Percentiles rank a stretch among this genome's conserved stretches.
These are phyloP conservation scores for Zoanthus sociatus DNA, from an alignment of 92 coral and sea anemone species.

Conservation along the genomic window DNA sequence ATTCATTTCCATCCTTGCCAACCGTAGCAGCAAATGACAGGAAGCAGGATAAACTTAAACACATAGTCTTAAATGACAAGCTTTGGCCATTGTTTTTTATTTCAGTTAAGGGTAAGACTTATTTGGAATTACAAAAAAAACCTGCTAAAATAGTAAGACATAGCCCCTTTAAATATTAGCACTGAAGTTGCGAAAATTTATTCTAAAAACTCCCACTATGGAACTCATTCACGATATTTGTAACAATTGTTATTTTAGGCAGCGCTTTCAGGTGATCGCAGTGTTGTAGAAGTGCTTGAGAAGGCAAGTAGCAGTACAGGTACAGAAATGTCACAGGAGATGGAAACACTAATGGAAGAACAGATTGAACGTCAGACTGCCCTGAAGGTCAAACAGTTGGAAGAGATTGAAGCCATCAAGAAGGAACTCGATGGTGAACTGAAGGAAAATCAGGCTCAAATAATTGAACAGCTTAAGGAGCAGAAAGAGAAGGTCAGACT, in stretches of 20 bases:
- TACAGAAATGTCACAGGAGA: slow-evolving; percentile 56
- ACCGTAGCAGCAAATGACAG: no score
- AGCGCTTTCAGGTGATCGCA: slow-evolving; percentile 79
- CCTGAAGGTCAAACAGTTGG: slow-evolving; percentile 79
- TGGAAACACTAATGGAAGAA: slow-evolving; percentile 74
- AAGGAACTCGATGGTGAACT: slow-evolving; percentile 68
- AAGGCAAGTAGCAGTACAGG: slow-evolving; percentile 75
- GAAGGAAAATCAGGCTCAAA: slow-evolving; percentile 58
- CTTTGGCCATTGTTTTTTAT: no score
- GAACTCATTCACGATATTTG: no score
- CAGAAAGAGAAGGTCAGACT: slow-evolving; percentile 88
- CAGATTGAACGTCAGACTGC: slow-evolving; percentile 85
- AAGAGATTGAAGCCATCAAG: slow-evolving; percentile 66
- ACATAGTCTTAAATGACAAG: no score
- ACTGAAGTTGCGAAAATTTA: no score
- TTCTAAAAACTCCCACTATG: no score
- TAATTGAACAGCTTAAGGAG: slow-evolving; percentile 82
- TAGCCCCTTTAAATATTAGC: no score
- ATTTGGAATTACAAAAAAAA: no score
- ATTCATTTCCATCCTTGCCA: no score
- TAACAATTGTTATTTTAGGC: slow-evolving; percentile 62
- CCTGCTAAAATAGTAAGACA: no score
- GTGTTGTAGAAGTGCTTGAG: slow-evolving; percentile 85
- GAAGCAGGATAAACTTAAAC: no score
- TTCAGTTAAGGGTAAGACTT: no score